Conservation (phyloP, 2,797 vertebrate genomes). For the Philypnodon macrostomus region DNA sequence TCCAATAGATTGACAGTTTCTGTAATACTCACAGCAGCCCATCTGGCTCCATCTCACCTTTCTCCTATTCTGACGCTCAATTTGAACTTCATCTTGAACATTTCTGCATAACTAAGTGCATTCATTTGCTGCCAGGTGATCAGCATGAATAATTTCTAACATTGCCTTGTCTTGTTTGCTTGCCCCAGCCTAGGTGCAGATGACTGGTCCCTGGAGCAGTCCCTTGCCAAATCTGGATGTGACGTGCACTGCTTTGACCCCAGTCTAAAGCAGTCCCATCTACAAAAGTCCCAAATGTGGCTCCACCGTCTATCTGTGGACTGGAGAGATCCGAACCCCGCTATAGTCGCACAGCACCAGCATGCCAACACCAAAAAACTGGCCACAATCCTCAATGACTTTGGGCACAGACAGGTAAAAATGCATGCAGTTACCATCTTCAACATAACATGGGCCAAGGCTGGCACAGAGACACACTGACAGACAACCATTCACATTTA, state of each 20-base stretch:
- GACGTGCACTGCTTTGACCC: conserved; percentile 94
- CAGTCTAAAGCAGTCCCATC: conserved; percentile 81
- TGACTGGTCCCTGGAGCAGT: conserved; percentile 81
- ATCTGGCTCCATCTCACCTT: too few relatives aligned
- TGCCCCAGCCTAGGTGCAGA: conserved; percentile 78
- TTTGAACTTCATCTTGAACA: too few relatives aligned
- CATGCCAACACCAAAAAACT: conserved; percentile 86
- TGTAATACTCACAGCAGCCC: too few relatives aligned
- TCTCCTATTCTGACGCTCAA: too few relatives aligned
- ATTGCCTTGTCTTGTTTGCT: neutral
- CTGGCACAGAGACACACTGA: too few relatives aligned
- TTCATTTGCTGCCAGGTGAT: too few relatives aligned
- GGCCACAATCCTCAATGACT: conserved; percentile 87
- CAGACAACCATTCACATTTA: too few relatives aligned
- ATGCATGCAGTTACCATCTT: too few relatives aligned
- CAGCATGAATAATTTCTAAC: too few relatives aligned
- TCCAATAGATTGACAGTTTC: too few relatives aligned
- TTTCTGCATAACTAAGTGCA: too few relatives aligned
- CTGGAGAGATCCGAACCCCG: conserved; percentile 92
- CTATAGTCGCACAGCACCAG: conserved; percentile 72
- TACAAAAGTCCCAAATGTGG: conserved; percentile 85
- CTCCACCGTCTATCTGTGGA: conserved; percentile 88
- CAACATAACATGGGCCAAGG: too few relatives aligned
- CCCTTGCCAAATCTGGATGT: conserved; percentile 81
- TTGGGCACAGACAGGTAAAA: conserved; percentile 88